phyloP scores from a whole-genome alignment of 2,113 vertebrate species.

The rat (Rattus norvegicus) region DNA sequence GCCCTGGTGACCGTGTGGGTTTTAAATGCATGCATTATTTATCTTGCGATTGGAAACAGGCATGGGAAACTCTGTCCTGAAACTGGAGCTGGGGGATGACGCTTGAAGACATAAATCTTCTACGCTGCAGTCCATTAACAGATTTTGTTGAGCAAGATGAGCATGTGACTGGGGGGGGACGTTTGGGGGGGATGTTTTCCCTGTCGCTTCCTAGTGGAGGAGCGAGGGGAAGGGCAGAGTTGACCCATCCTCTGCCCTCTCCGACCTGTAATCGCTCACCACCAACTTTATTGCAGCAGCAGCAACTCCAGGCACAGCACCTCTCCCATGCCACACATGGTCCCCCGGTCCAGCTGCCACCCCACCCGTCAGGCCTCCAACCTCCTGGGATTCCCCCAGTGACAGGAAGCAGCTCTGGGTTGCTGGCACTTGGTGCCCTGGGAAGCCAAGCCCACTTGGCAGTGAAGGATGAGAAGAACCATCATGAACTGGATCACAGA shows the following conservation, averaged over 20 bases:
- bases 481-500: constrained; percentile 97
- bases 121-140: constrained; percentile 4
- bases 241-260: not conserved
- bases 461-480: constrained; percentile 98
- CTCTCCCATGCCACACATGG: constrained; percentile 97
- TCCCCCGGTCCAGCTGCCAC: constrained; percentile 95
- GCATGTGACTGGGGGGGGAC: constrained; percentile 48
- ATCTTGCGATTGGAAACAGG: constrained; percentile 36
- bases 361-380: constrained; percentile 95
- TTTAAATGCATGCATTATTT: constrained; percentile 66
- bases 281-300: constrained; percentile 91
- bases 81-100: not conserved
- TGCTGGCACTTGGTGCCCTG: constrained; percentile 94
- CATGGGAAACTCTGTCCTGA: constrained; percentile 14
- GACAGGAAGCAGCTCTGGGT: constrained; percentile 92
- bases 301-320: constrained; percentile 98
- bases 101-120: constrained; percentile 42
- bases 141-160: constrained; percentile 29
- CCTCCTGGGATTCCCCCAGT: constrained; percentile 93
- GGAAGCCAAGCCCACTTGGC: constrained; percentile 96
- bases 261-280: constrained; percentile 64
- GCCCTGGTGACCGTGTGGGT: constrained; percentile 12
- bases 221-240: not conserved
- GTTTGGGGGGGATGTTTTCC: not conserved
- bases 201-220: not conserved